phyloP scores from a whole-genome alignment of 2,113 vertebrate species.

The Paramisgurnus dabryanus region DNA sequence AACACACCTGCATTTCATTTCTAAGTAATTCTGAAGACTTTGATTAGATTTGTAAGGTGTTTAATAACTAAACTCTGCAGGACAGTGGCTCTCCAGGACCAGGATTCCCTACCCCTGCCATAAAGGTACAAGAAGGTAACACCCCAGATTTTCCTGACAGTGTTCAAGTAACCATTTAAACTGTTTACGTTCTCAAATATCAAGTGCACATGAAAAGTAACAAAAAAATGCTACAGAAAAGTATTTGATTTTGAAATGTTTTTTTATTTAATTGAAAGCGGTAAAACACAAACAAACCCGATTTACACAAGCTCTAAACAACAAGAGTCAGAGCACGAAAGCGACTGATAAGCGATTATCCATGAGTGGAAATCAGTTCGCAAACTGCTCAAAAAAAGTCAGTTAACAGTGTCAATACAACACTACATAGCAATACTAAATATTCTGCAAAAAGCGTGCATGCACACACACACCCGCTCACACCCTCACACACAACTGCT shows the following conservation, averaged over 20 bases:
- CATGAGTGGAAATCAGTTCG: constrained; percentile 6
- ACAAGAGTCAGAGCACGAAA: constrained; percentile 11
- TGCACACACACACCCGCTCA: constrained; percentile 16
- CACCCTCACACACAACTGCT: constrained; percentile 23
- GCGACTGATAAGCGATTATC: constrained; percentile 19
- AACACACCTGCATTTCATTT: too few relatives aligned
- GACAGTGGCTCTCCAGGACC: too few relatives aligned
- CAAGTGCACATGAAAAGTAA: not conserved
- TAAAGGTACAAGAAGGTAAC: too few relatives aligned
- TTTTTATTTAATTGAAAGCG: constrained; percentile 55
- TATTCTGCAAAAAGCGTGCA: constrained; percentile 27
- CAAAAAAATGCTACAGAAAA: not conserved
- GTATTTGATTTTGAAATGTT: not conserved
- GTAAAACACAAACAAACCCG: constrained; percentile 51
- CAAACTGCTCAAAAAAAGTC: constrained; percentile 20
- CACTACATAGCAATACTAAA: constrained; percentile 49
- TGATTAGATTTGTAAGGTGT: too few relatives aligned
- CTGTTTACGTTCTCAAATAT: not conserved
- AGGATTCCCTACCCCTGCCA: too few relatives aligned
- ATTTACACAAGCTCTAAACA: constrained; percentile 53
- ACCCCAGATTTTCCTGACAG: too few relatives aligned
- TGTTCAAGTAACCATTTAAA: not conserved
- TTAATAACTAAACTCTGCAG: too few relatives aligned
- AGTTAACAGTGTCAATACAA: constrained; percentile 37
- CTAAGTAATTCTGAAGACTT: too few relatives aligned